phyloP scores from a whole-genome alignment of 1,140 invertebrate species.

The Periplaneta americana region DNA sequence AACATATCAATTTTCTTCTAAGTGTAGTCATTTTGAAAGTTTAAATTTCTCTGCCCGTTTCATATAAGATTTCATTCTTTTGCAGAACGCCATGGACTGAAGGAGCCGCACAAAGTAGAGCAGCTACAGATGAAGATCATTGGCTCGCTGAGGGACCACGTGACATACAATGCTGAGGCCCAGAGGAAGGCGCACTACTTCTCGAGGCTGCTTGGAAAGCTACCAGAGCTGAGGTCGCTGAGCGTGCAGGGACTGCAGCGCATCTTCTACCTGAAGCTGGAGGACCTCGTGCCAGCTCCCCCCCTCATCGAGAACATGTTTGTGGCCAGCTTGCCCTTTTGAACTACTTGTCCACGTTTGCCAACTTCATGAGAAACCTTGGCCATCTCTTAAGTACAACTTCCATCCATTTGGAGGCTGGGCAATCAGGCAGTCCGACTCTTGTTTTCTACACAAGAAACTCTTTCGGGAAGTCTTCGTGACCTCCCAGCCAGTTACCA shows the following conservation, averaged over 20 bases:
- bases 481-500: neutral
- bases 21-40: too few species aligned
- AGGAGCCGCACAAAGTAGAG: slow-evolving; percentile 87
- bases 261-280: slow-evolving; percentile 90
- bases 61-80: too few species aligned
- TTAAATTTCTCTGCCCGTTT: too few species aligned
- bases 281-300: slow-evolving; percentile 86
- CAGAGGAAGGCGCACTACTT: slow-evolving; percentile 86
- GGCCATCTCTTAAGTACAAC: neutral
- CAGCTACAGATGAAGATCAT: slow-evolving; percentile 95
- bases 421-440: neutral
- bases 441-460: neutral
- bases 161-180: slow-evolving; percentile 88
- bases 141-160: slow-evolving; percentile 86
- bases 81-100: slow-evolving; percentile 86
- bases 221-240: slow-evolving; percentile 85
- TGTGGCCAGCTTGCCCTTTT: slow-evolving; percentile 89
- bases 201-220: slow-evolving; percentile 81
- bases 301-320: slow-evolving; percentile 93
- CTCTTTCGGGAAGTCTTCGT: neutral
- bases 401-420: neutral
- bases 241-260: slow-evolving; percentile 89
- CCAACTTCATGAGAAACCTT: neutral
- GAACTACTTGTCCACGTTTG: slow-evolving; percentile 28
- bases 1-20: too few species aligned